Evolutionary conservation across 2,888 invertebrate species (phyloP).

Genomic region (Papilio gigon): DNA sequence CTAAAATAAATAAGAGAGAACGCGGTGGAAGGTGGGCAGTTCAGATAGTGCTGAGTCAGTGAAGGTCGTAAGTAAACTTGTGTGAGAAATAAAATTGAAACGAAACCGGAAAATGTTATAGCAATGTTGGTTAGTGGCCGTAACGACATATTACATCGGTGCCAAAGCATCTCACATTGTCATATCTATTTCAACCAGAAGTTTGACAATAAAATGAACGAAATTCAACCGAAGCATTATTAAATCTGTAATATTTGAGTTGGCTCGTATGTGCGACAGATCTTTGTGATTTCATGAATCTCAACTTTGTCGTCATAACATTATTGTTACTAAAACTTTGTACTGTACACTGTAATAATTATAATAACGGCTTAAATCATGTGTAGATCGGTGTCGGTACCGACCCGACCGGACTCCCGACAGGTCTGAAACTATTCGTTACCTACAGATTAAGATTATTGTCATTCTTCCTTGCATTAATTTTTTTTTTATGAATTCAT

Average conservation of each 20-base stretch:
- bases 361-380: too few relatives aligned
- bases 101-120: slow-evolving; percentile 5
- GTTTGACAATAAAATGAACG: slow-evolving; percentile 27
- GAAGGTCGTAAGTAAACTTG: not conserved
- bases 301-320: not conserved
- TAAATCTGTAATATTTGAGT: slow-evolving; percentile 9
- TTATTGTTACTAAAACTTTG: too few relatives aligned
- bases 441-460: not conserved
- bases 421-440: too few relatives aligned
- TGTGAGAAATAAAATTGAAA: slow-evolving; percentile 15
- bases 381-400: too few relatives aligned
- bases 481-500: not conserved
- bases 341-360: too few relatives aligned
- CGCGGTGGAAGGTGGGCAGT: too few relatives aligned
- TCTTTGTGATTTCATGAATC: not conserved
- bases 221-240: slow-evolving; percentile 14
- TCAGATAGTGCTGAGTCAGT: too few relatives aligned
- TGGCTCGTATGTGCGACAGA: slow-evolving; percentile 1
- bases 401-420: too few relatives aligned
- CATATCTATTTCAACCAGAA: slow-evolving; percentile 26
- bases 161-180: slow-evolving; percentile 35
- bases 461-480: not conserved
- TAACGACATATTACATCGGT: slow-evolving; percentile 25
- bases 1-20: too few relatives aligned
- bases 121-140: slow-evolving; percentile 12